Conservation (phyloP, 2,797 vertebrate genomes). For the Esox masquinongy region DNA sequence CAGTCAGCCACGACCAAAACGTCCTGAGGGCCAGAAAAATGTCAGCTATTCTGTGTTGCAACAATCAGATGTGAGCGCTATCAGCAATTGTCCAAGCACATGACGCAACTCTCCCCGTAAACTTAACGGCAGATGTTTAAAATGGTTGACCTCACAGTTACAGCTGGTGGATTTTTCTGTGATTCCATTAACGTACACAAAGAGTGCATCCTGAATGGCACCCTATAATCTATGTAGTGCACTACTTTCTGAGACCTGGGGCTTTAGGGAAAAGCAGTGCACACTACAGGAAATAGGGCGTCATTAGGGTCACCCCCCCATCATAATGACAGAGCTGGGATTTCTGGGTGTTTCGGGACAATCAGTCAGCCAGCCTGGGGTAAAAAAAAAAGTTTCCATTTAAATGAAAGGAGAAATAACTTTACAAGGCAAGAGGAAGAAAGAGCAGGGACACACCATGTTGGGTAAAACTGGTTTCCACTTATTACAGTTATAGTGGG, state of each 20-base stretch:
- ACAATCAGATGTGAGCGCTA: conserved; percentile 49
- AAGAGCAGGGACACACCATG: neutral
- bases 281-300: neutral
- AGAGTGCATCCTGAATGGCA: neutral
- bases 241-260: neutral
- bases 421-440: neutral
- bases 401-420: neutral
- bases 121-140: conserved; percentile 23
- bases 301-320: neutral
- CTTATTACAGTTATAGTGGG: no score
- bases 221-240: neutral
- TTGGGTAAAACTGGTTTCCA: no score
- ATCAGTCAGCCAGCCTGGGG: no score
- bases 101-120: conserved; percentile 47
- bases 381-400: neutral
- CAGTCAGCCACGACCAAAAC: conserved; percentile 7
- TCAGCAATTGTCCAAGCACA: conserved; percentile 39
- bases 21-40: conserved; percentile 42
- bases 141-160: conserved; percentile 23
- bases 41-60: conserved; percentile 49
- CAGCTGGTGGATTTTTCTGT: conserved; percentile 23
- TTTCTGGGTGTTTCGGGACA: neutral
- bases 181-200: neutral
- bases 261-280: no score
- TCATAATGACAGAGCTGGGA: neutral